Percentiles rank a stretch among this genome's conserved stretches.
Evolutionary conservation across 2,888 invertebrate genomes (phyloP).

Genomic region (Sericinus montela): DNA sequence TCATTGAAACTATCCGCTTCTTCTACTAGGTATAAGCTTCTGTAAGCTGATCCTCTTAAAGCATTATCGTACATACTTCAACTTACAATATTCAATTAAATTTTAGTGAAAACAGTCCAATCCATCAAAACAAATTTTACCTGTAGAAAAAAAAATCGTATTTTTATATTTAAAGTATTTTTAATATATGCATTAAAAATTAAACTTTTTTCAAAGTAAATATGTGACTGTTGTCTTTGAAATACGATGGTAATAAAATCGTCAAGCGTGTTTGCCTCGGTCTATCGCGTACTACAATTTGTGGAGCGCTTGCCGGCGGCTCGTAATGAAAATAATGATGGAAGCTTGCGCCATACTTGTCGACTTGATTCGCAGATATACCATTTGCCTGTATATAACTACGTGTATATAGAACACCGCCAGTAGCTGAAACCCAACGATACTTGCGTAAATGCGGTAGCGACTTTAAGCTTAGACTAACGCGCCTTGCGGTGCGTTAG

Average conservation of each 20-base stretch:
- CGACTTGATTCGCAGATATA: background rate
- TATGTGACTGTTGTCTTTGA: no score
- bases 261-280: conserved; percentile 22
- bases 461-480: conserved; percentile 24
- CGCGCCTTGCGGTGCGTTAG: background rate
- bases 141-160: no score
- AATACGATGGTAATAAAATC: conserved; percentile 4
- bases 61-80: no score
- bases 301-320: conserved; percentile 39
- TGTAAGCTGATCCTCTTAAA: no score
- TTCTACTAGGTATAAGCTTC: no score
- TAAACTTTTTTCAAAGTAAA: no score
- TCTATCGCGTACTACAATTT: conserved; percentile 49
- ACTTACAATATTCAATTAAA: no score
- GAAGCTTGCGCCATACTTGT: conserved; percentile 61
- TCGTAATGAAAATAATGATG: conserved; percentile 71
- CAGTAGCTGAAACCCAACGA: conserved; percentile 61
- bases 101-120: no score
- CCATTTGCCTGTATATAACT: background rate
- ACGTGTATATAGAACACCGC: conserved; percentile 30
- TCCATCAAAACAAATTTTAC: no score
- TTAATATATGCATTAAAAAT: no score
- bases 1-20: no score
- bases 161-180: no score
- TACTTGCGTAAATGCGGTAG: conserved; percentile 72